Conservation (phyloP, 2,113 vertebrate genomes). For the Phrynosoma blainvillii region DNA sequence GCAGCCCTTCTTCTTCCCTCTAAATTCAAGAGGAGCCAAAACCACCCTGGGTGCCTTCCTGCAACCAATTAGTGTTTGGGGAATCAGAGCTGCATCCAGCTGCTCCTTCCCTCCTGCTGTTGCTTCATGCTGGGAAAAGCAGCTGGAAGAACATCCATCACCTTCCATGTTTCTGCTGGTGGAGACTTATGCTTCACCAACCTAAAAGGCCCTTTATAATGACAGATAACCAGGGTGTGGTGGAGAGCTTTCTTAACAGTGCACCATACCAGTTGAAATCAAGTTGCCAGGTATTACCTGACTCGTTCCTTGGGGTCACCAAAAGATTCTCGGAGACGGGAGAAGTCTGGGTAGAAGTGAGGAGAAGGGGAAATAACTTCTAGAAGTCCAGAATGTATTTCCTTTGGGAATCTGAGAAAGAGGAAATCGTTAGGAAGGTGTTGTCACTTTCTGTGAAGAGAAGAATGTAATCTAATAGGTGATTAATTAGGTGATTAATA, state of each 20-base stretch:
- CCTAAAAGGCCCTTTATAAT: background rate
- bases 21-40: too few species aligned
- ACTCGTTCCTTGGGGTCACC: constrained; percentile 95
- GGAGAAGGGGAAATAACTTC: constrained; percentile 93
- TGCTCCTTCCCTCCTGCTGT: too few species aligned
- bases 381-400: constrained; percentile 92
- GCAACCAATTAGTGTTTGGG: too few species aligned
- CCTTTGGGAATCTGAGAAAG: constrained; percentile 84
- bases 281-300: constrained; percentile 75
- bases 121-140: too few species aligned
- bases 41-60: too few species aligned
- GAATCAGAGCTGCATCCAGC: too few species aligned
- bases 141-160: too few species aligned
- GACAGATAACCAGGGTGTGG: background rate
- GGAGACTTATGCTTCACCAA: constrained; percentile 9
- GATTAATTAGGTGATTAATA: background rate
- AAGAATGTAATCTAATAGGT: constrained; percentile 16
- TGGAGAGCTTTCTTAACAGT: background rate
- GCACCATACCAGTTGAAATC: background rate
- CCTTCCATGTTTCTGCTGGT: too few species aligned
- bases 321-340: constrained; percentile 90
- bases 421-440: constrained; percentile 23
- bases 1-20: too few species aligned
- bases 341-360: constrained; percentile 95
- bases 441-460: constrained; percentile 19